phyloP scores from a whole-genome alignment of 1,140 invertebrate species.

The Drosophila novamexicana region DNA sequence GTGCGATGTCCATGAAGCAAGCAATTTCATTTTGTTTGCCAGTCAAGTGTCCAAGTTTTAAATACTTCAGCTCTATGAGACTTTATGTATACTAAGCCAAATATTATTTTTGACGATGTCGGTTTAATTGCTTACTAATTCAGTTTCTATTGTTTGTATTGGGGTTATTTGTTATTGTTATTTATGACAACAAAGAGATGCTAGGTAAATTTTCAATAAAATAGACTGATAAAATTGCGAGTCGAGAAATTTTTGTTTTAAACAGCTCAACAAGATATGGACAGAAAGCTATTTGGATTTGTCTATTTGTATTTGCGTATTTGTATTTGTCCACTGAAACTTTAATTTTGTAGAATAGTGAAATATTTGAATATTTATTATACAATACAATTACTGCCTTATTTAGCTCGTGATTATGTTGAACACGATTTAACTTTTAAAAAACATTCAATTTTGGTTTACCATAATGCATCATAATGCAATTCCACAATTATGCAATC shows the following conservation, averaged over 20 bases:
- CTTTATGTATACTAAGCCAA: neutral
- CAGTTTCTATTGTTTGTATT: neutral
- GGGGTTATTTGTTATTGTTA: neutral
- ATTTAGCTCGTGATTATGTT: constrained; percentile 40
- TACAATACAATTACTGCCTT: constrained; percentile 32
- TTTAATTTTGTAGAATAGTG: constrained; percentile 1
- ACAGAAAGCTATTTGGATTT: too few relatives aligned
- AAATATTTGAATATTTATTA: constrained; percentile 31
- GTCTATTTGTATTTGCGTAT: too few relatives aligned
- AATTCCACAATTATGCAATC: constrained; percentile 29
- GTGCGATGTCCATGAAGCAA: neutral
- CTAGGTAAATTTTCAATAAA: too few relatives aligned
- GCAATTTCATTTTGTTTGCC: too few relatives aligned
- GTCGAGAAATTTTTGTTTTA: too few relatives aligned
- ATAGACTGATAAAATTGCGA: too few relatives aligned
- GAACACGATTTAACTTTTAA: constrained; percentile 34
- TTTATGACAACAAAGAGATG: neutral
- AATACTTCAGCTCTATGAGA: too few relatives aligned
- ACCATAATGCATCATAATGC: constrained; percentile 40
- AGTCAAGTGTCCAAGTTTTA: too few relatives aligned
- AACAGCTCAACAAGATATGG: too few relatives aligned
- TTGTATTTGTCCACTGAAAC: too few relatives aligned
- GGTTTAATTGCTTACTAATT: neutral
- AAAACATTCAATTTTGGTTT: constrained; percentile 20
- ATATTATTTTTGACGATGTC: neutral